Base-by-base conservation (phyloP, 2,797 vertebrate genomes). In the Hippoglossus hippoglossus region DNA sequence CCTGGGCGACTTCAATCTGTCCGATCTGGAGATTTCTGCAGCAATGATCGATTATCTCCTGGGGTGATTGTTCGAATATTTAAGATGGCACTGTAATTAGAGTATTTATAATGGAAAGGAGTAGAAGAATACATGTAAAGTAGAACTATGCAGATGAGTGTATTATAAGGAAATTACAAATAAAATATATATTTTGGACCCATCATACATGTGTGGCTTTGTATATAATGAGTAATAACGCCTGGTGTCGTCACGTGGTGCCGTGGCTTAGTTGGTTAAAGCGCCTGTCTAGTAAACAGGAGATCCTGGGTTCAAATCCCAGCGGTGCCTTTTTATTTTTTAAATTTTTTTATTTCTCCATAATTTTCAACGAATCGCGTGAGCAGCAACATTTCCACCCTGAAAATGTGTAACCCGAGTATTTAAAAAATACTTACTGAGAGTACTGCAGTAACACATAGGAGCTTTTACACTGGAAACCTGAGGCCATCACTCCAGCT, bases 281-380 rank as follows among this genome's bases (percentile, higher is more conserved):
- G 92, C 90, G 91, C 91, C 92, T 93, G 93, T 93, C 91, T 93
- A 93, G 92, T 94, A 93, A 93, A 93, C 91, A 92, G 93, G 93
- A 94, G 93, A 94, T 93, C 93, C 91, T 92, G 93, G 90, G 91
- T 94, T 93, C 92, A 88, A 94, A 94, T 94, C 92, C 89, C 92
- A 93, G 91, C 90, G 90, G 89, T 89, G 91, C 92, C 93, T 93
- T 93, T 92, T 91, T 0, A 1, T 46, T 18, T 8, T 8, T 46
- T 7, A 19, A 18, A 18, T 11, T 1, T 3, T 10, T 13, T 0
- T 8, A 22, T 18, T 13, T 16, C 21, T 28, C 7, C 3, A 39
- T 39, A 12, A 13, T 39, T 39, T 39, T 39, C 3, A 39, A 39
- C 36, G 36, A 39, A 12, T 36, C 11, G 10, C 11, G 11, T 11